These are phyloP conservation scores for Stenodema calcarata DNA, from an alignment of 2,888 invertebrate species.

Conservation along the genomic window DNA sequence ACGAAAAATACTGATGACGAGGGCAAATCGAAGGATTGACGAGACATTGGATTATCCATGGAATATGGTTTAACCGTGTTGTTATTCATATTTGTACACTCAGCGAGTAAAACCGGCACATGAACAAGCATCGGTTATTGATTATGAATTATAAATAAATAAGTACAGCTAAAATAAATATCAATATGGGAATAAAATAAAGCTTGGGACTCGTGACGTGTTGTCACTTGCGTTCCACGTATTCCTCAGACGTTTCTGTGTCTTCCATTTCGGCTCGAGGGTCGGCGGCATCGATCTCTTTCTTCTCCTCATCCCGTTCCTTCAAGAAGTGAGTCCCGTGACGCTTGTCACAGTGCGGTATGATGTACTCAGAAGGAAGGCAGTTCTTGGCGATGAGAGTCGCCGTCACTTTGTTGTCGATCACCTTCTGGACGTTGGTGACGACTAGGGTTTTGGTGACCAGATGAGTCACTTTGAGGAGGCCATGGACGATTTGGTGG, in stretches of 20 bases:
- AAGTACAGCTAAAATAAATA: neutral
- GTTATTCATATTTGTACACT: too few relatives aligned
- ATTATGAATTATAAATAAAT: neutral
- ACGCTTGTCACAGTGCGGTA: slow-evolving; percentile 59
- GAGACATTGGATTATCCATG: too few relatives aligned
- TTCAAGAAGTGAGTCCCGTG: neutral
- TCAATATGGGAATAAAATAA: neutral
- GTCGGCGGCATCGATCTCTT: neutral
- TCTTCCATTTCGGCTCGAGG: neutral
- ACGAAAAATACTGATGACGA: too few relatives aligned
- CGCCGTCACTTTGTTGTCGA: slow-evolving; percentile 58
- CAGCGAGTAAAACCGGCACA: too few relatives aligned
- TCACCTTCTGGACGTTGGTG: slow-evolving; percentile 55
- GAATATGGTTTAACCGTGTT: too few relatives aligned
- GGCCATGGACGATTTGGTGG: slow-evolving; percentile 40
- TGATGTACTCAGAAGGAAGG: slow-evolving; percentile 59
- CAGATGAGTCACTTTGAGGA: slow-evolving; percentile 44
- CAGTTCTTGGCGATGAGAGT: slow-evolving; percentile 60
- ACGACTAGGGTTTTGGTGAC: slow-evolving; percentile 57
- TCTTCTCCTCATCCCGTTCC: neutral
- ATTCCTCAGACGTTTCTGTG: neutral
- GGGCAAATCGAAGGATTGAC: too few relatives aligned
- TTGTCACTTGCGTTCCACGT: neutral
- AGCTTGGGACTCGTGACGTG: neutral
- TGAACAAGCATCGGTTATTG: neutral